Evolutionary conservation across 1,140 invertebrate genomes (phyloP), one percentile per base, ranked within the genome.

Genomic region (Gerris buenoi): DNA sequence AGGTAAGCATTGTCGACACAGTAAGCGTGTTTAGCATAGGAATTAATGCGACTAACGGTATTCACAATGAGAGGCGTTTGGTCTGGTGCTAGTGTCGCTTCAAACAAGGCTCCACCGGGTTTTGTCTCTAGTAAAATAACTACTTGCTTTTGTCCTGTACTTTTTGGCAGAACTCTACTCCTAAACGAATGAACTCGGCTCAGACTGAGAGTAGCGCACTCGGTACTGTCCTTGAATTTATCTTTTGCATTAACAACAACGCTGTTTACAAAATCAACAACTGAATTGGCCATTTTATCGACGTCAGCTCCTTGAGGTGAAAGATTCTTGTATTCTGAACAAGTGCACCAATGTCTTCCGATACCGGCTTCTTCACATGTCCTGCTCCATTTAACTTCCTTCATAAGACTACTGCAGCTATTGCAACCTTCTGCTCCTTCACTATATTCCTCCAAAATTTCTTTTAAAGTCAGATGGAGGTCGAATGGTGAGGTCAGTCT

Each of bases 401-500:
- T 72, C 59, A 93, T 84, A 10, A 93, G 74, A 69, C 84, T 86
- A 10, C 80, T 80, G 67, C 90, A 92, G 3, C 77, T 77, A 0
- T 84, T 79, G 74, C 87, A 88, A 1, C 77, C 83, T 1, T 25
- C 59, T 13, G 63, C 66, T 27, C 68, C 68, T 33, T 68, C 66
- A 2, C 10, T 25, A 10, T 56, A 46, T 25, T 26, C 63, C 13
- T 33, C 58, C 15, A 85, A 64, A 23, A 86, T 70, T 28, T 85
- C 81, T 1, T 79, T 69, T 0, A 86, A 70, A 0, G 84, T 86
- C 70, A 89, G 83, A 73, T 95, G 86, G 0, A 95, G 75, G 75
- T 95, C 91, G 74, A 86, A 95, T 0, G 91, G 88, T n/a, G 90
- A 90, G 0, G 87, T 89, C 57, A 95, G 76, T 22, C 87, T 81